A percentile compares a stretch with the other conserved stretches of the same genome.
Conservation (phyloP, 92 coral and sea anemone species). For the Meandrina meandrites region DNA sequence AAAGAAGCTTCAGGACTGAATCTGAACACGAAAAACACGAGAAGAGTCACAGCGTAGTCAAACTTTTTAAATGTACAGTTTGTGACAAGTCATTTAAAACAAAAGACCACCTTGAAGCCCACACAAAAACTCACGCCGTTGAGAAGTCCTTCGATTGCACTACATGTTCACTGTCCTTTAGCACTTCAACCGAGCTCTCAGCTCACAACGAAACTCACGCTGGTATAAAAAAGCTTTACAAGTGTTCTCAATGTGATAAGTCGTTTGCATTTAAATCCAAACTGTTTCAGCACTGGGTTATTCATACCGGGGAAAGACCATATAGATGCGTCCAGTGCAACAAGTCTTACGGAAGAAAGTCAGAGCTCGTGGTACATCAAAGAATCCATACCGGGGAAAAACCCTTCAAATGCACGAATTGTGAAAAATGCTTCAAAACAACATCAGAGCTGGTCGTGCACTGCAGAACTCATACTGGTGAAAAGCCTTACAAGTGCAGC, state of each 20-base stretch:
- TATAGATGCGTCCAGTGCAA: constrained; percentile 36
- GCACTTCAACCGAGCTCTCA: constrained; percentile 12
- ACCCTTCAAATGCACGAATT: constrained; percentile 36
- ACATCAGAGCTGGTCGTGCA: constrained; percentile 70
- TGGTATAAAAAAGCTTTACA: constrained; percentile 36
- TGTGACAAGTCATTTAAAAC: constrained; percentile 31
- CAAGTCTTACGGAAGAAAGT: constrained; percentile 46
- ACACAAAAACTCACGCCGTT: constrained; percentile 3
- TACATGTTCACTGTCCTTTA: constrained; percentile 7
- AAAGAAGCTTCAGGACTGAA: constrained; percentile 20
- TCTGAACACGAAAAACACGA: constrained; percentile 22
- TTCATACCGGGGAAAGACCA: constrained; percentile 46
- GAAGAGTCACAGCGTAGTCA: constrained; percentile 13
- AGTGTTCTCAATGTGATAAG: constrained; percentile 48
- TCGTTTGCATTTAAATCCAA: constrained; percentile 48
- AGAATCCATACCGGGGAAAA: constrained; percentile 47
- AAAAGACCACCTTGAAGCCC: constrained; percentile 36
- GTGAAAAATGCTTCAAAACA: constrained; percentile 56
- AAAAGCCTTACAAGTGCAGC: constrained; percentile 64
- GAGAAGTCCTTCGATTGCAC: constrained; percentile 7
- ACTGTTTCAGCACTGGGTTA: constrained; percentile 51
- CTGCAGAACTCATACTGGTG: constrained; percentile 72
- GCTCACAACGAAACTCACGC: constrained; percentile 29
- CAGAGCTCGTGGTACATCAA: constrained; percentile 51
- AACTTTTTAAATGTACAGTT: constrained; percentile 11